Base-by-base conservation (phyloP, 1,140 invertebrate genomes). In the Pseudomyrmex flavicornis region DNA sequence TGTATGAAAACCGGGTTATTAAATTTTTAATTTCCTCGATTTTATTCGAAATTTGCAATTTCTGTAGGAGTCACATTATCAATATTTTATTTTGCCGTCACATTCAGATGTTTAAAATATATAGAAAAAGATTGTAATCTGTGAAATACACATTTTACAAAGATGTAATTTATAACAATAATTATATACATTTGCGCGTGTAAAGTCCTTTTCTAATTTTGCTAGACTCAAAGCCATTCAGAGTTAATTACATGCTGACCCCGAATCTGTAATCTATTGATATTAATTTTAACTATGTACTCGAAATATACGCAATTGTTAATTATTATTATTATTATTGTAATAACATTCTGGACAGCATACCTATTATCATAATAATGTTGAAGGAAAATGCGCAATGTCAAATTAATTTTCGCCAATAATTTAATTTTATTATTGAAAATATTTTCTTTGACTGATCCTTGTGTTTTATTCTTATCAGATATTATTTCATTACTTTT, bases 121-220 rank as follows among this genome's bases (percentile, higher is more conserved):
- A 70, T 48, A 79, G 20, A 8, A 26, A 59, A 79, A 48, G 54
- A 79, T 26, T 70, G n/a, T 20, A 20, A 68, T 69, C 5, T 54
- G 5, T 20, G 46, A 58, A 79, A 56, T n/a, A 77, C 12, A 52
- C 7, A 52, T 66, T 52, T 54, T 2, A 8, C 56, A 22, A 5
- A 22, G 13, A 56, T 66, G 4, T 12, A 56, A 77, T 66, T 77
- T 68, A 56, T 15, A 50, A 35, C 2, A 35, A 2, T 35, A 5
- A 35, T 35, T 35, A 35, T 7, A 35, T 35, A n/a, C 3, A 12
- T 48, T 20, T 9, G 13, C 13, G 26, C 17, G 10, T 46, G 15
- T 13, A 17, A 26, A 52, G 26, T 52, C 10, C 46, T 5, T 56
- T 48, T 76, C 10, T 59, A 22, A 10, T 56, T 70, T 80, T 44